Conservation (phyloP, 2,113 vertebrate genomes). For the Uropsilus gracilis region DNA sequence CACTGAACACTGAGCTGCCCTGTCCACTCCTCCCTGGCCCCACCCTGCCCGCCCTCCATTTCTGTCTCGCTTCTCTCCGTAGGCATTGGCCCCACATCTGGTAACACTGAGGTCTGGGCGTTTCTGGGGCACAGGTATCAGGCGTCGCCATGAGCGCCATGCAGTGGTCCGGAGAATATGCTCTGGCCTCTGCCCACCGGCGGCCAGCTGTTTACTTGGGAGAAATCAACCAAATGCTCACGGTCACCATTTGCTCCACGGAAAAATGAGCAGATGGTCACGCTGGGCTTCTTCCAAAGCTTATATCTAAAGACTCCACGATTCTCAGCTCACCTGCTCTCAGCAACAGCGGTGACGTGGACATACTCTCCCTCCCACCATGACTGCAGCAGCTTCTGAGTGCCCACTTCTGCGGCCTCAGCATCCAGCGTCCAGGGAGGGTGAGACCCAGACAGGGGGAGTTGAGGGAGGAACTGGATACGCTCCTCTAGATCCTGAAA, state of each 20-base stretch:
- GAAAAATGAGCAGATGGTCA: constrained; percentile 5
- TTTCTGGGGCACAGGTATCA: too few relatives aligned
- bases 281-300: background rate
- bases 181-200: too few relatives aligned
- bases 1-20: background rate
- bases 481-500: background rate
- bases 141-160: too few relatives aligned
- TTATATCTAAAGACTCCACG: background rate
- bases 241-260: background rate
- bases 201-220: background rate
- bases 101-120: background rate
- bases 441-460: too few relatives aligned
- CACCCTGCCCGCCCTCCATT: too few relatives aligned
- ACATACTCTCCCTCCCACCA: background rate
- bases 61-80: background rate
- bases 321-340: constrained; percentile 20
- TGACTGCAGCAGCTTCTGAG: background rate
- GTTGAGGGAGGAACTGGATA: too few relatives aligned
- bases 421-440: background rate
- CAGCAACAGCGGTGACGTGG: background rate
- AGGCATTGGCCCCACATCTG: background rate
- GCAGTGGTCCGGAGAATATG: too few relatives aligned
- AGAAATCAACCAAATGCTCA: constrained; percentile 58
- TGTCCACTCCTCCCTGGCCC: rapidly evolving
- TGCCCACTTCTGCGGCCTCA: too few relatives aligned